Conservation (phyloP, 2,113 vertebrate genomes). For the Ginglymostoma cirratum region DNA sequence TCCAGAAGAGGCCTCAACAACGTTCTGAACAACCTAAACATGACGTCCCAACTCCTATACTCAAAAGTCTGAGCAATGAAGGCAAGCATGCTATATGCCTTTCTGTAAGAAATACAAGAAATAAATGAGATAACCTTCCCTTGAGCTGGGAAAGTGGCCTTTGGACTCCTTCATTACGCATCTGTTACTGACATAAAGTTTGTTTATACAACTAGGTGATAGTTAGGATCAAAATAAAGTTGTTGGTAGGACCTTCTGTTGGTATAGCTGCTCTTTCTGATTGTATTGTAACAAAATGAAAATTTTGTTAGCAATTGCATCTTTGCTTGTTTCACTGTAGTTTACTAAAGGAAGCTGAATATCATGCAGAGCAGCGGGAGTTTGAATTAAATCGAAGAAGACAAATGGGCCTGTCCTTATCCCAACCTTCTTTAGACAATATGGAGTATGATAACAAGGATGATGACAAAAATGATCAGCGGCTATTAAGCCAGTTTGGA, state of each 20-base stretch:
- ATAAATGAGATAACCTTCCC: background rate
- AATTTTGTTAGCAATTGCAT: background rate
- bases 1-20: no score
- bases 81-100: no score
- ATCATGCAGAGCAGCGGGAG: slow-evolving; percentile 90
- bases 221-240: background rate
- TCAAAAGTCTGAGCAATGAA: no score
- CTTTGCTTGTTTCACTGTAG: slow-evolving; percentile 51
- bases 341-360: slow-evolving; percentile 93
- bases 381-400: slow-evolving; percentile 84
- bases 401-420: slow-evolving; percentile 91
- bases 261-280: background rate
- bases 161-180: background rate
- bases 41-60: no score
- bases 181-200: background rate
- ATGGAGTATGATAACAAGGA: slow-evolving; percentile 97
- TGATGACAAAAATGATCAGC: slow-evolving; percentile 93
- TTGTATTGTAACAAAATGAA: background rate
- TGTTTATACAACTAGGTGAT: background rate
- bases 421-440: slow-evolving; percentile 93
- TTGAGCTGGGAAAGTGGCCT: background rate
- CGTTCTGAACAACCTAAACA: no score
- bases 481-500: slow-evolving; percentile 94
- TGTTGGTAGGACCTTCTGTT: background rate
- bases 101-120: background rate